phyloP scores from a whole-genome alignment of 2,797 vertebrate genomes.

The Orientallactaga sibirica region DNA sequence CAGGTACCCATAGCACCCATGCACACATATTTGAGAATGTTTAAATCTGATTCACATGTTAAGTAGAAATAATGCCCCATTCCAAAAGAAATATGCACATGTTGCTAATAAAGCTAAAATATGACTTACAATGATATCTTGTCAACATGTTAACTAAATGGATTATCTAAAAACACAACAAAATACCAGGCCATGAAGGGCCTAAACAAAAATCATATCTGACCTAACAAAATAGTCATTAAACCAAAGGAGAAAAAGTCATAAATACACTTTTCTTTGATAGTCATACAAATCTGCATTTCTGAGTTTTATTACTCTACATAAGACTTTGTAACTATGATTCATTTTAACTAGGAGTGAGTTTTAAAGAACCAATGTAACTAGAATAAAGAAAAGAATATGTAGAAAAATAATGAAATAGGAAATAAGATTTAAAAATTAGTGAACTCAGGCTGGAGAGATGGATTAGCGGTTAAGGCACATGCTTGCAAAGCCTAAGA shows the following conservation, averaged over 20 bases:
- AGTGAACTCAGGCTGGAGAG: neutral
- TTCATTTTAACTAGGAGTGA: slow-evolving; percentile 26
- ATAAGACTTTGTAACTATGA: neutral
- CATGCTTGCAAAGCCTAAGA: no score
- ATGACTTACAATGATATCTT: slow-evolving; percentile 34
- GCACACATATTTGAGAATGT: neutral
- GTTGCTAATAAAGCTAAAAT: slow-evolving; percentile 19
- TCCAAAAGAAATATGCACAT: neutral
- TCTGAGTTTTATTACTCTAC: slow-evolving; percentile 36
- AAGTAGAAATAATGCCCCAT: neutral
- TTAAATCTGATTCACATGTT: slow-evolving; percentile 32
- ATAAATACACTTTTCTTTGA: slow-evolving; percentile 30
- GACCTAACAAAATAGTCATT: slow-evolving; percentile 52
- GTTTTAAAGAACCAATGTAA: slow-evolving; percentile 25
- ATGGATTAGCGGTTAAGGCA: no score
- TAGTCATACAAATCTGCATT: slow-evolving; percentile 44
- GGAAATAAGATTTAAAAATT: slow-evolving; percentile 21
- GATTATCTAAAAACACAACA: slow-evolving; percentile 9
- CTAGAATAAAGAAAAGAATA: neutral
- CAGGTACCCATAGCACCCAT: neutral
- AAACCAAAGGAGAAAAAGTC: neutral
- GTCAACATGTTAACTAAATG: neutral
- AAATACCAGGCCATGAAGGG: neutral
- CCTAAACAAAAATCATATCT: neutral
- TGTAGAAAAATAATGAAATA: neutral